Evolutionary conservation across 2,888 invertebrate genomes (phyloP), one percentile per base, ranked within the genome.

Genomic region (Oligia fasciuncula): DNA sequence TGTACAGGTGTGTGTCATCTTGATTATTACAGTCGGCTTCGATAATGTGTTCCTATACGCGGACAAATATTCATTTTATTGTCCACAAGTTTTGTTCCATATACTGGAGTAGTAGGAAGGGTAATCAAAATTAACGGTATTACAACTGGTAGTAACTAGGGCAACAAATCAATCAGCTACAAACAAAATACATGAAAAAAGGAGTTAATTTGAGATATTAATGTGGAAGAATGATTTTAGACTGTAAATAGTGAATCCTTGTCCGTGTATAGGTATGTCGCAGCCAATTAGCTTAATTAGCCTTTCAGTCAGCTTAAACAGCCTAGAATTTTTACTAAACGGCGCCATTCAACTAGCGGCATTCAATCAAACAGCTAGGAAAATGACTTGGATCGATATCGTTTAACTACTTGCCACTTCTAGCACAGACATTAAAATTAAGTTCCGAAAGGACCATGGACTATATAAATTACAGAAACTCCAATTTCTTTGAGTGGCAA

Each of bases 1-100:
- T 98, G 71, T 98, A 98, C 96, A 98, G 98, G 98, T 98, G 40
- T 63, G 6, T 14, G 62, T 29, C 29, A 62, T 62, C 57, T 57
- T 57, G 19, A 19, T 19, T 19, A 54, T 19, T 54, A 19, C 6
- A 54, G 54, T 54, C 54, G 6, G 17, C 17, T 6, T 51, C 51
- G 17, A 17, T 51, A 17, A 6, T 0, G 17, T 51, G 51, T 51
- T 17, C 51, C 51, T 51, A 17, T 51, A 51, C 19, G 19, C 54
- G 54, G 2, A 19, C 54, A 19, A 54, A 54, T 19, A 54, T 54
- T 8, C 8, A 54, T 54, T 54, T 54, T 51, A 51, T 6, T 57
- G 57, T 57, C 23, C 9, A 9, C 3, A 23, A 23, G 23, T 23
- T 54, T 19, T 54, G 54, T 23, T 54, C 19, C 6, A 54, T 54